These are phyloP conservation scores for Metacarcinus magister DNA, from an alignment of 2,888 invertebrate species.

Conservation along the genomic window DNA sequence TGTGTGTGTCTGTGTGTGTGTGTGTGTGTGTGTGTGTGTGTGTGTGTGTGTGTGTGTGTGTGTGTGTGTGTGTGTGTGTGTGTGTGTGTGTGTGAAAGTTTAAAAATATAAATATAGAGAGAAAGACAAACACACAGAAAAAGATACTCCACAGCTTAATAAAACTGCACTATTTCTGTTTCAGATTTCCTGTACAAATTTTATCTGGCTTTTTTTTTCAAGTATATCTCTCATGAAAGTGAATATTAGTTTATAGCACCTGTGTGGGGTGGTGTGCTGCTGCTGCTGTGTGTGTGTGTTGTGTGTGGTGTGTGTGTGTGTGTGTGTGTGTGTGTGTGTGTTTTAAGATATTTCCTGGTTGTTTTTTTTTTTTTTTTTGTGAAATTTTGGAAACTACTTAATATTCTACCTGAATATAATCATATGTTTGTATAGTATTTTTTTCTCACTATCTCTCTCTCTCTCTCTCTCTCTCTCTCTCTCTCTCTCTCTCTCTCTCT, in stretches of 20 bases:
- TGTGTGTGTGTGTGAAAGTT: not conserved
- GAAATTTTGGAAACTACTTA: no score
- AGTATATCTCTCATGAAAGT: not conserved
- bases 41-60: no score
- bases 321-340: no score
- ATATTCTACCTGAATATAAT: no score
- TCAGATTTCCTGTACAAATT: not conserved
- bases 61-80: not conserved
- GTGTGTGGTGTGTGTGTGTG: not conserved
- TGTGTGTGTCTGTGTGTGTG: no score
- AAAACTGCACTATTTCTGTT: not conserved
- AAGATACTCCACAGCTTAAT: not conserved
- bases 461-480: no score
- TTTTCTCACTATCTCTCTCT: no score
- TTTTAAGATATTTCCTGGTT: no score
- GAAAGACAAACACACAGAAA: not conserved
- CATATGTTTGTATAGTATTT: no score
- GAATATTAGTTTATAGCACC: not conserved
- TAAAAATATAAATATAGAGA: not conserved
- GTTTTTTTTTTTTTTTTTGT: no score
- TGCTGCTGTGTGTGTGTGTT: not conserved
- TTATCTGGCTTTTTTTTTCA: not conserved
- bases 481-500: no score
- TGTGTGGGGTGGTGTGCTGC: not conserved
- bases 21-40: no score